A percentile compares a stretch with the other conserved stretches of the same genome.
phyloP scores from a whole-genome alignment of 2,113 vertebrate genomes.

The Actinemys pallida region DNA sequence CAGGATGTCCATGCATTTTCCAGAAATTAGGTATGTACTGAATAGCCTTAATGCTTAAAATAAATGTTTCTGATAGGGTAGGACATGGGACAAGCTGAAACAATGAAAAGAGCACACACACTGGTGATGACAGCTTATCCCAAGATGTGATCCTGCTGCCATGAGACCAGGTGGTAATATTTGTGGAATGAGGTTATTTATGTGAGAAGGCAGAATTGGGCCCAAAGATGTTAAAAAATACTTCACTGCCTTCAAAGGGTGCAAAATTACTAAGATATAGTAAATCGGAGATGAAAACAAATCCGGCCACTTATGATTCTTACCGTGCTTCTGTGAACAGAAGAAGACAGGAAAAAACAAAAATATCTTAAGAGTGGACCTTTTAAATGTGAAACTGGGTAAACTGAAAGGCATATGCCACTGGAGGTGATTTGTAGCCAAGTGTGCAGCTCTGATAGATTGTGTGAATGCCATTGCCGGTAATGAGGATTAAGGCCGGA shows the following conservation, averaged over 20 bases:
- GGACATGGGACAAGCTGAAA: not conserved
- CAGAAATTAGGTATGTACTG: not conserved
- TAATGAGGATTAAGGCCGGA: not conserved
- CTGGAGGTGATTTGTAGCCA: not conserved
- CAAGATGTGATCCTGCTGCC: not conserved
- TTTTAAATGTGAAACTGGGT: not conserved
- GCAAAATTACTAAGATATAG: not conserved
- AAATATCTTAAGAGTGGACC: not conserved
- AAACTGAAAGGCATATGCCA: not conserved
- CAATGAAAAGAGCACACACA: not conserved
- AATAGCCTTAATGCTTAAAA: not conserved
- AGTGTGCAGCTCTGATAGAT: not conserved
- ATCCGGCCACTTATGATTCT: not conserved
- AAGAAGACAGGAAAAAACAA: not conserved
- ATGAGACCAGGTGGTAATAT: not conserved
- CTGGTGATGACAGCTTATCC: not conserved
- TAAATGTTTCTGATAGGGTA: not conserved
- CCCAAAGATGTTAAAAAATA: not conserved
- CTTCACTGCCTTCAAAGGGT: not conserved
- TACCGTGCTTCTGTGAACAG: not conserved
- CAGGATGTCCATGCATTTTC: not conserved
- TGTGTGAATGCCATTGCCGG: not conserved
- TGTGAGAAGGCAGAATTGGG: not conserved
- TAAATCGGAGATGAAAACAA: not conserved
- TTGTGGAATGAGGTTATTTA: not conserved